Base-by-base conservation (phyloP, 1,140 invertebrate genomes). In the Phymorhynchus buccinoides region DNA sequence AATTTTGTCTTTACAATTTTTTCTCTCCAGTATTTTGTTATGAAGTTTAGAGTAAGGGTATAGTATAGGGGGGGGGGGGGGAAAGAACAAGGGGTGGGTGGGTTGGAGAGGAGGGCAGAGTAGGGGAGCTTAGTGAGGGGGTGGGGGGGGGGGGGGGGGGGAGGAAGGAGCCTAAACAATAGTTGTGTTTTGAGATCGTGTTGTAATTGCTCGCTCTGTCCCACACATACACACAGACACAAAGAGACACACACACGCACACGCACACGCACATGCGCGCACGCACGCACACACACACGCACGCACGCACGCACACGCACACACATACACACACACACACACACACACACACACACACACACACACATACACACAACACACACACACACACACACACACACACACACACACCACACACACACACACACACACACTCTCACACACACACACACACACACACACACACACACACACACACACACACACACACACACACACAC, bases 201-300 rank as follows among this genome's bases (percentile, higher is more conserved):
- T 7, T 52, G 48, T 7, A 52, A 22, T 7, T 7, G 9, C 3
- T 66, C 27, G 27, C 62, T 27, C 62, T 27, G 9, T 27, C 62
- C 22, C 62, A 66, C 9, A 66, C 62, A n/a, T n/a, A n/a, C n/a
- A n/a, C n/a, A n/a, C n/a, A n/a, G n/a, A n/a, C n/a, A n/a, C n/a
- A n/a, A n/a, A n/a, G n/a, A n/a, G n/a, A n/a, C n/a, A n/a, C n/a
- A n/a, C n/a, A n/a, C n/a, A n/a, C n/a, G n/a, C n/a, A 66, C 62
- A 86, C n/a, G 84, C 81, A 80, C 12, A 86, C 73, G 81, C 35
- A 86, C n/a, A 56, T 48, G 35, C 79, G n/a, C 52, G 35, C 79
- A 56, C 44, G 56, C 48, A 62, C 79, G n/a, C 79, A 48, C 78
- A 80, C 44, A 80, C 44, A 30, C 78, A 56, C 52, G 35, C 18